Evolutionary conservation across 2,888 invertebrate genomes (phyloP).

Genomic region (Dasypogon diadema): DNA sequence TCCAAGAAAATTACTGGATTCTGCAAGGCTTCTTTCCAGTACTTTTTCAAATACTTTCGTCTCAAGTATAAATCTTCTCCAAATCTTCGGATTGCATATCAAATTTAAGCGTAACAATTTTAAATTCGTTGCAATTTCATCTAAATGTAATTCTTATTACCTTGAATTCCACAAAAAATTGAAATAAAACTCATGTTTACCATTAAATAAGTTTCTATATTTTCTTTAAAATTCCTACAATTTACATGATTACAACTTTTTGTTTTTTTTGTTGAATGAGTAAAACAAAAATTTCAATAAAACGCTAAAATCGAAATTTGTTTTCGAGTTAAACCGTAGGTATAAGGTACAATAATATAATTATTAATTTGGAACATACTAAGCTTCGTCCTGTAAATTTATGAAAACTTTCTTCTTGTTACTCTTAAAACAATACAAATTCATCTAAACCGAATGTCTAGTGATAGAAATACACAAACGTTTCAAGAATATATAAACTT

Average conservation of each 20-base stretch:
- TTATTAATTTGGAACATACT: slow-evolving; percentile 28
- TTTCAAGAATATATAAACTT: background rate
- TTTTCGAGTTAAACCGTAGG: slow-evolving; percentile 1
- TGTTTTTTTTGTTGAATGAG: too few species aligned
- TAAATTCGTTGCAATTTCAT: too few species aligned
- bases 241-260: slow-evolving; percentile 39
- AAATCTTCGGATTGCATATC: too few species aligned
- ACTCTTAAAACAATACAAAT: slow-evolving; percentile 7
- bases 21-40: too few species aligned
- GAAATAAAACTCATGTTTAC: background rate
- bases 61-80: too few species aligned
- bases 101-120: too few species aligned
- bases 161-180: too few species aligned
- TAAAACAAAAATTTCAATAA: slow-evolving; percentile 29
- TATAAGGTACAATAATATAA: slow-evolving; percentile 3
- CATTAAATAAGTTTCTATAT: slow-evolving; percentile 43
- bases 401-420: background rate
- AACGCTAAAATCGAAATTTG: slow-evolving; percentile 32
- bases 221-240: slow-evolving; percentile 42
- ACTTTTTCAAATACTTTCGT: too few species aligned
- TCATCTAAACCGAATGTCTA: slow-evolving; percentile 15
- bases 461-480: background rate
- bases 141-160: too few species aligned
- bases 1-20: too few species aligned
- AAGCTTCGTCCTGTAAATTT: slow-evolving; percentile 2